A percentile compares a stretch with the other conserved stretches of the same genome.
These are phyloP conservation scores for Ecdyonurus torrentis DNA, from an alignment of 2,888 invertebrate genomes.

Conservation along the genomic window DNA sequence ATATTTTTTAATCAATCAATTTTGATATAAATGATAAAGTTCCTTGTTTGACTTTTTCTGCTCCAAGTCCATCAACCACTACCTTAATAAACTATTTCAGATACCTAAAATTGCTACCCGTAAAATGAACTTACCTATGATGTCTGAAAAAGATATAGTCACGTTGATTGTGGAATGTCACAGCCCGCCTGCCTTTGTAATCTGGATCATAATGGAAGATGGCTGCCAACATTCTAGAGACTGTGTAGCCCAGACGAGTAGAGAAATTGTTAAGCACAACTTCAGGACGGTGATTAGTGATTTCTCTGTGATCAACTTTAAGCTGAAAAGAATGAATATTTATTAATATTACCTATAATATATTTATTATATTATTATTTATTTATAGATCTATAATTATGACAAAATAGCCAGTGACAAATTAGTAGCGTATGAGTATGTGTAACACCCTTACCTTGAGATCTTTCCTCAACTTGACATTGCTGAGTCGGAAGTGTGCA, in stretches of 20 bases:
- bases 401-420: neutral
- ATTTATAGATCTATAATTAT: neutral
- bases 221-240: conserved; percentile 75
- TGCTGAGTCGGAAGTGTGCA: conserved; percentile 86
- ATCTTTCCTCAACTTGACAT: conserved; percentile 77
- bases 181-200: conserved; percentile 80
- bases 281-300: conserved; percentile 82
- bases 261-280: conserved; percentile 91
- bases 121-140: conserved; percentile 46
- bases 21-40: too few relatives aligned
- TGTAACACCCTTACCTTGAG: conserved; percentile 33
- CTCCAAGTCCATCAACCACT: neutral
- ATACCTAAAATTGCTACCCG: too few relatives aligned
- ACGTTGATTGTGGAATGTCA: conserved; percentile 97
- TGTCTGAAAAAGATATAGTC: conserved; percentile 98
- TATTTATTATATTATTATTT: neutral
- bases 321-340: neutral
- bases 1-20: too few relatives aligned
- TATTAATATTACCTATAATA: neutral
- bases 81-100: neutral
- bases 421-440: neutral
- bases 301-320: conserved; percentile 52
- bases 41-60: too few relatives aligned
- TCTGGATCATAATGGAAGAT: conserved; percentile 93
- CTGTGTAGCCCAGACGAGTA: conserved; percentile 77